Base-by-base conservation (phyloP, 2,888 invertebrate species). In the Melipona bicolor region DNA sequence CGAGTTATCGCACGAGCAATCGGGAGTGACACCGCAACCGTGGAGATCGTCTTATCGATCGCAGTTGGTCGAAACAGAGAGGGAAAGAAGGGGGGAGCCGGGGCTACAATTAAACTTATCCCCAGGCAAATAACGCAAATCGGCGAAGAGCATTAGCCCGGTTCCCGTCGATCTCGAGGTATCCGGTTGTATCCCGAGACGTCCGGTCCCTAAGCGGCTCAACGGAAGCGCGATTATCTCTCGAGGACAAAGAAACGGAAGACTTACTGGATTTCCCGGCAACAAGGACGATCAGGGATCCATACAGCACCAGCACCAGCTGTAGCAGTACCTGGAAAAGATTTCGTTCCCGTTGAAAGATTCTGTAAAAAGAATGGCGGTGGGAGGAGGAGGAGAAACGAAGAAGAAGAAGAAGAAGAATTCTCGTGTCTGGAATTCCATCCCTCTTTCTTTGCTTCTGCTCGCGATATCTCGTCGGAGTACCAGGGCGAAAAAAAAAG, bases 281-380 rank as follows among this genome's bases (percentile, higher is more conserved):
- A 52, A 75, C 81, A 49, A 88, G 74, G 67, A 73, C 71, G 64
- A 82, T 17, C 77, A 82, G 36, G 54, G 64, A 82, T 43, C 71
- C 77, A 54, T 68, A 76, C 73, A 88, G 74, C 78, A 77, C 50
- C 64, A 89, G 70, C 71, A 77, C 49, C 71, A 88, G 64, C 69
- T 56, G 77, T 13, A 75, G 52, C 56, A 77, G 64, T 50, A 81
- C 64, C 88, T 88, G 84, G 64, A 89, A 89, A 83, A 86, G 76
- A 86, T 82, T 83, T 82, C 65, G 27, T 78, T 73, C n/a, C 4
- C 54, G 32, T 79, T 83, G 50, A 77, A 52, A 49, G 5, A 62
- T 54, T 32, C 19, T 17, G 21, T n/a, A 36, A 36, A 71, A 27
- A 68, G 27, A 65, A 43, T 9, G 43, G 43, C 9, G 43, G 11